Conservation (phyloP, 2,113 vertebrate genomes). For the Lontra canadensis region DNA sequence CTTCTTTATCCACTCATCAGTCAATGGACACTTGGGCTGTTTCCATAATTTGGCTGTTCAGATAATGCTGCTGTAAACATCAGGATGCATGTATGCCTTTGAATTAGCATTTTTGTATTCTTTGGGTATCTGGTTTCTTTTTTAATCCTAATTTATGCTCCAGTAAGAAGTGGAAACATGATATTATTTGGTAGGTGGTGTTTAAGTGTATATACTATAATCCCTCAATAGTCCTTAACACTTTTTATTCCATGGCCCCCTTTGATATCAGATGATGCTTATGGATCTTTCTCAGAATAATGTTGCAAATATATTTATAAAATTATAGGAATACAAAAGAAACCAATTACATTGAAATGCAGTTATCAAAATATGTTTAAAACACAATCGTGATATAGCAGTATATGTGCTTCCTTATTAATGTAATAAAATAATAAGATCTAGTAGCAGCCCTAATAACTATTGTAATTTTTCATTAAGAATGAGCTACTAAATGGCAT, state of each 20-base stretch:
- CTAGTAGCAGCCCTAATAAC: slow-evolving; percentile 5
- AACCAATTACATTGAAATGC: background rate
- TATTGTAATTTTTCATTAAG: slow-evolving; percentile 47
- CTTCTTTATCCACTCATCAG: background rate
- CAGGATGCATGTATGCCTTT: background rate
- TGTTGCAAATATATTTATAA: slow-evolving; percentile 23
- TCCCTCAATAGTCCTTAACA: background rate
- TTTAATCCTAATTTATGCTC: slow-evolving; percentile 44
- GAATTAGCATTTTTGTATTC: background rate
- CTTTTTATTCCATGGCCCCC: background rate
- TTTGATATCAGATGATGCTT: slow-evolving; percentile 15
- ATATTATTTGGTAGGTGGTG: background rate
- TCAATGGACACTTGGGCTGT: background rate
- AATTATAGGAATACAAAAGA: background rate
- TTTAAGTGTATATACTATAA: background rate
- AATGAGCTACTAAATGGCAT: background rate
- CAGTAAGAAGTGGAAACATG: background rate
- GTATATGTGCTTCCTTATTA: slow-evolving; percentile 27
- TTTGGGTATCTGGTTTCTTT: background rate
- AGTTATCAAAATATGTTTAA: slow-evolving; percentile 53
- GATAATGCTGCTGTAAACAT: background rate
- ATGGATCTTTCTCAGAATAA: slow-evolving; percentile 35
- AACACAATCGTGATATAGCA: slow-evolving; percentile 8
- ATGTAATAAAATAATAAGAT: slow-evolving; percentile 46
- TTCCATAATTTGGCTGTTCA: background rate